Conservation (phyloP, 2,113 vertebrate genomes). For the Macrotus californicus region DNA sequence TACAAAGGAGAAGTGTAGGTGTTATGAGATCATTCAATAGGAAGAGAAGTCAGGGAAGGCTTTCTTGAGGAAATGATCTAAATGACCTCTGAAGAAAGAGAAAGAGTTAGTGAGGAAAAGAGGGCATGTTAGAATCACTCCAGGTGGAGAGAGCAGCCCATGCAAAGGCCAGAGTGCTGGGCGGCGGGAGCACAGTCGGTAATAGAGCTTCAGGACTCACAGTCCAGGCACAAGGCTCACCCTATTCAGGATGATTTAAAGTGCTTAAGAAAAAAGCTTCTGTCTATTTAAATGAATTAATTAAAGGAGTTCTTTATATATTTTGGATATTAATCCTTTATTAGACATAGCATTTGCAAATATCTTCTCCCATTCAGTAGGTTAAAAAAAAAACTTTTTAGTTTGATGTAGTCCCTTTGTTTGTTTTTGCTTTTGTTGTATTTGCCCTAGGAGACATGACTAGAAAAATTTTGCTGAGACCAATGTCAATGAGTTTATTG, state of each 20-base stretch:
- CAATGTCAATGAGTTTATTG: not conserved
- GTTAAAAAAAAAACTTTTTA: not conserved
- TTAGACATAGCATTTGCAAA: not conserved
- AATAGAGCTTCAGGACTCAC: not conserved
- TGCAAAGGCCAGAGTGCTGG: not conserved
- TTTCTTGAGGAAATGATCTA: not conserved
- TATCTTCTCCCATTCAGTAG: not conserved
- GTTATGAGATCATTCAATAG: not conserved
- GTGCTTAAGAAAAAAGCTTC: not conserved
- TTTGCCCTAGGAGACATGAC: not conserved
- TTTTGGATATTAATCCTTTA: not conserved
- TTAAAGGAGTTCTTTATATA: not conserved
- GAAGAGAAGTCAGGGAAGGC: not conserved
- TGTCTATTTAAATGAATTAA: not conserved
- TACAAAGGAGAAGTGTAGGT: not conserved
- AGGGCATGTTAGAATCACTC: not conserved
- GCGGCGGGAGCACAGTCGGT: not conserved
- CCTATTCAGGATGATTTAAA: not conserved
- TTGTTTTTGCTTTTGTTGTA: not conserved
- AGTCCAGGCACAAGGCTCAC: not conserved
- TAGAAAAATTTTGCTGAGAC: not conserved
- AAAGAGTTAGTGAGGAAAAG: not conserved
- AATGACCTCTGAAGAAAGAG: not conserved
- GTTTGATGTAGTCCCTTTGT: not conserved
- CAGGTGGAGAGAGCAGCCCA: not conserved